Evolutionary conservation across 2,113 vertebrate genomes (phyloP).

Genomic region (Zosterops lateralis): DNA sequence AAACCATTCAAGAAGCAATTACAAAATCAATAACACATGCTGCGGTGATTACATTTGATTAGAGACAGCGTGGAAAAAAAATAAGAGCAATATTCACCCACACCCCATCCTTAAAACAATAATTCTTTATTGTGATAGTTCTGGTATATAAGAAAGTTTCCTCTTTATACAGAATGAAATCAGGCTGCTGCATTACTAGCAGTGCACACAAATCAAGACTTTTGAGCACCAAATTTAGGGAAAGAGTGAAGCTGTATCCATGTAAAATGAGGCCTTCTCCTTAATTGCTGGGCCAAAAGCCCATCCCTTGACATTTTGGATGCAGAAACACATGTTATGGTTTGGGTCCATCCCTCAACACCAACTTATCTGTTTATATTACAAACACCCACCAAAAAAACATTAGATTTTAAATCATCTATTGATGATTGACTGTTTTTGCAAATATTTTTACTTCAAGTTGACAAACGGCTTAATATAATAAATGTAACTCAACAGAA

Average conservation of each 20-base stretch:
- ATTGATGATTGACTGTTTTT: background rate
- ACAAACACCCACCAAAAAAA: background rate
- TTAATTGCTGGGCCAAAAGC: background rate
- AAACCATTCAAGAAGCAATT: slow-evolving; percentile 76
- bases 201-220: background rate
- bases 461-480: background rate
- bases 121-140: slow-evolving; percentile 8
- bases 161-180: background rate
- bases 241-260: background rate
- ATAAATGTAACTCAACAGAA: background rate
- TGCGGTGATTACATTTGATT: slow-evolving; percentile 73
- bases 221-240: background rate
- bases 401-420: background rate
- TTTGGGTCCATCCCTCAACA: slow-evolving; percentile 8
- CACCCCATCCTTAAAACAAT: background rate
- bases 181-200: background rate
- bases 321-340: background rate
- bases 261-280: background rate
- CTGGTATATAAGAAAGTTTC: background rate
- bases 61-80: slow-evolving; percentile 44
- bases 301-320: background rate
- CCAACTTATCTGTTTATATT: background rate
- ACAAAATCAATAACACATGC: slow-evolving; percentile 77
- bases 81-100: background rate
- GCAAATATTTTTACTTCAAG: slow-evolving; percentile 1